These are phyloP conservation scores for Diarsia dahlii DNA, from an alignment of 2,888 invertebrate species.

Conservation along the genomic window DNA sequence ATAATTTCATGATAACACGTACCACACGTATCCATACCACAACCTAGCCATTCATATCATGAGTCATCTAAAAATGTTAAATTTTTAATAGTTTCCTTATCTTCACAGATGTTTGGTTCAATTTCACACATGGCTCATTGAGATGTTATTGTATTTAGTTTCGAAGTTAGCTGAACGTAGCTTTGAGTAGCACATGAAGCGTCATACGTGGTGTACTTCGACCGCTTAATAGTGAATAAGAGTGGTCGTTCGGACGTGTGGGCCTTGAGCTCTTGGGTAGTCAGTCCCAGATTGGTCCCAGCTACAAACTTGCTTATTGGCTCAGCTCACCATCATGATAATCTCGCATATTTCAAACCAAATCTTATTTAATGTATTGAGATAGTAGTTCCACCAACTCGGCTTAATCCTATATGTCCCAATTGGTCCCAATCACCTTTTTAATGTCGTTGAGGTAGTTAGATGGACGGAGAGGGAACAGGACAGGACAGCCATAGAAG, in stretches of 20 bases:
- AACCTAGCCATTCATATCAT: conserved; percentile 11
- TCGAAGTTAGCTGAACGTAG: background rate
- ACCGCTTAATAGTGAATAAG: no score
- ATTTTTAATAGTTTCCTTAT: background rate
- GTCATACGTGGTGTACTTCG: no score
- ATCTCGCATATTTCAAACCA: background rate
- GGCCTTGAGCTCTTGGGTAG: background rate
- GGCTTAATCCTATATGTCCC: background rate
- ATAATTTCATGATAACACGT: background rate
- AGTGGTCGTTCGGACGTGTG: background rate
- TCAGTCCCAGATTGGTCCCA: background rate
- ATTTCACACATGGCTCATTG: background rate
- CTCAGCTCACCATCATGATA: background rate
- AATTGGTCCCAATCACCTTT: no score
- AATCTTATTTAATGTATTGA: background rate
- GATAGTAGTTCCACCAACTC: no score
- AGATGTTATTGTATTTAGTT: background rate
- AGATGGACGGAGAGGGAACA: no score
- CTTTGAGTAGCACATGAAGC: background rate
- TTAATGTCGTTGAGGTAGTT: no score
- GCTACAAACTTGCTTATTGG: background rate
- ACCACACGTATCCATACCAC: conserved; percentile 3
- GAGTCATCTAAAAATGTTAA: background rate
- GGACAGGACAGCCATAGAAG: no score
- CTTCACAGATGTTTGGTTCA: background rate